Base-by-base conservation (phyloP, 2,113 vertebrate species). In the Hemibagrus wyckioides region DNA sequence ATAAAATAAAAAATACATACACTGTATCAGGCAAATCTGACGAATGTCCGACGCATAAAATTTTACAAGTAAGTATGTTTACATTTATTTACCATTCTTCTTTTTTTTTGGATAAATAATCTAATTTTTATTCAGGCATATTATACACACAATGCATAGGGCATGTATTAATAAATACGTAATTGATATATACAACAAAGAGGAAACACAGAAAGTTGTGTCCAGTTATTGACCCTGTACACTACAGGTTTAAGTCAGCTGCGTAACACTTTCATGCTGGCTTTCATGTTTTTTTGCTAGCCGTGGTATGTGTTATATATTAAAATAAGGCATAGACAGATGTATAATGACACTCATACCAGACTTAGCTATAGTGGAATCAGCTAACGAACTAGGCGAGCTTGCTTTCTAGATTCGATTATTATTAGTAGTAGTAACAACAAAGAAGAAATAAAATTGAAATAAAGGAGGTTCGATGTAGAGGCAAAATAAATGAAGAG, bases 151-250 rank as follows among this genome's bases (percentile, higher is more conserved):
- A 44, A 25, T 21, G 14, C 36, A 50, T 11, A 5, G 11, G 11
- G 15, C 4, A 36, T 14, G 44, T 23, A 76, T 25, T 28, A 85
- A 85, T 85, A 85, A 65, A 85, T 85, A 77, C 54, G 65, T 61
- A 63, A 80, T 4, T n/a, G 28, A 48, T 33, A 39, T 33, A 54
- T 67, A 54, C 44, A 79, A 65, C 28, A 30, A 65, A 48, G 1
- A 28, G 1, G 30, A 54, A 80, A 56, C 50, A 23, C 30, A 33
- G 19, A 1, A 57, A 6, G 11, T 48, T 15, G 2, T n/a, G 23
- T 56, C 9, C 19, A 36, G 19, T 56, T 76, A 30, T 80, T 56
- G 17, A 36, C 50, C 17, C 1, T 56, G 30, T 0, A 48, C 41
- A 15, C 25, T n/a, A n/a, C 41, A 76, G 25, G 41, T 73, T 77